These are phyloP conservation scores for Trematomus bernacchii DNA, from an alignment of 2,797 vertebrate species.

Conservation along the genomic window DNA sequence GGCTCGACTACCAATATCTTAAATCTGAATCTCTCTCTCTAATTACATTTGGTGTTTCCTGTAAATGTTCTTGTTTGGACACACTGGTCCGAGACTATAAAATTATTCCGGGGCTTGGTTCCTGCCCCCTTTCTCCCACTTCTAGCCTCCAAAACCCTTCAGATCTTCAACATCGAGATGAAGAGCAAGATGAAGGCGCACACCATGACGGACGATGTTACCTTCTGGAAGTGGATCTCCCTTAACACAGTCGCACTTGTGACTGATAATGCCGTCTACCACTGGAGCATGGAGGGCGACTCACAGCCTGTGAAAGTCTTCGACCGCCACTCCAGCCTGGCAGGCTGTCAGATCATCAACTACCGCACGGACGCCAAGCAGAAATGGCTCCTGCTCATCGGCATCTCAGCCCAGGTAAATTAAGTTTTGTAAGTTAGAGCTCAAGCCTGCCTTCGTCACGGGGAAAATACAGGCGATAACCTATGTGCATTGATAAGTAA, in stretches of 20 bases:
- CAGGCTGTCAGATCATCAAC: constrained; percentile 99
- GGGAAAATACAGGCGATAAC: not conserved
- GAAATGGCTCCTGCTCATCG: constrained; percentile 97
- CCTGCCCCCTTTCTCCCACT: constrained; percentile 41
- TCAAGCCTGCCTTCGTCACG: not conserved
- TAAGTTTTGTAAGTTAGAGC: not conserved
- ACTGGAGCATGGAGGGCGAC: constrained; percentile 99
- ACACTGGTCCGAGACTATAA: constrained; percentile 46
- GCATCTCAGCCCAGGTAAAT: constrained; percentile 97
- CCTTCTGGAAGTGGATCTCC: constrained; percentile 99
- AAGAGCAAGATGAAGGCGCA: constrained; percentile 99
- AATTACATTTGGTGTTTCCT: constrained; percentile 57
- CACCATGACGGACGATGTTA: constrained; percentile 99
- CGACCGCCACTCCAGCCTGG: constrained; percentile 97
- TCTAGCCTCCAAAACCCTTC: constrained; percentile 97
- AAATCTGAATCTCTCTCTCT: constrained; percentile 60
- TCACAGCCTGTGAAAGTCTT: constrained; percentile 98
- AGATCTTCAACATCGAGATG: constrained; percentile 99
- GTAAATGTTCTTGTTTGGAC: constrained; percentile 6
- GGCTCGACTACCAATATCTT: constrained; percentile 73
- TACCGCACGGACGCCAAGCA: constrained; percentile 99
- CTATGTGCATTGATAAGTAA: not conserved
- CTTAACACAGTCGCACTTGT: constrained; percentile 98
- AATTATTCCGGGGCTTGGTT: constrained; percentile 42
- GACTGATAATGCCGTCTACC: constrained; percentile 98